A percentile compares a stretch with the other conserved stretches of the same genome.
phyloP scores from a whole-genome alignment of 1,140 invertebrate genomes.

The Lycorma delicatula region DNA sequence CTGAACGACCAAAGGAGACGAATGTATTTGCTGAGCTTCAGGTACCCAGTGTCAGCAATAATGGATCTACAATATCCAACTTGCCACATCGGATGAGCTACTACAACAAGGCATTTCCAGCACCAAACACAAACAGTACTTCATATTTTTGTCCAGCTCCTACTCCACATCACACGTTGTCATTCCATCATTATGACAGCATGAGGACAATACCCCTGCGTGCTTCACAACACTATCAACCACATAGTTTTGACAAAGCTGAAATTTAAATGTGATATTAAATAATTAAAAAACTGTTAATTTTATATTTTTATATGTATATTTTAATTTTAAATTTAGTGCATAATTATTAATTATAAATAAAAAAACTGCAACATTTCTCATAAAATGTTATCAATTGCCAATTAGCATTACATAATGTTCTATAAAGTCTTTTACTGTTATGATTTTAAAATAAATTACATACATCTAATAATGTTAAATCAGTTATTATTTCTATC shows the following conservation, averaged over 20 bases:
- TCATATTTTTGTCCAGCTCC: slow-evolving; percentile 25
- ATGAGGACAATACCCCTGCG: slow-evolving; percentile 9
- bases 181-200: not conserved
- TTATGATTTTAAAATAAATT: too few relatives aligned
- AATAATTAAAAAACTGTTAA: too few relatives aligned
- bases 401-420: too few relatives aligned
- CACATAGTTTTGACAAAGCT: slow-evolving; percentile 24
- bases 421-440: too few relatives aligned
- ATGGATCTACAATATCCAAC: slow-evolving; percentile 18
- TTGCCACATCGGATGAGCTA: slow-evolving; percentile 18
- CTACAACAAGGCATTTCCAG: slow-evolving; percentile 23
- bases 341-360: too few relatives aligned
- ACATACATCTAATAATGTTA: too few relatives aligned
- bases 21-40: slow-evolving; percentile 19
- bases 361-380: too few relatives aligned
- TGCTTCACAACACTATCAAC: slow-evolving; percentile 20
- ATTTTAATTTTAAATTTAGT: too few relatives aligned
- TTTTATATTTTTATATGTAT: too few relatives aligned
- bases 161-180: slow-evolving; percentile 10
- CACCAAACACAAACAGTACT: slow-evolving; percentile 1
- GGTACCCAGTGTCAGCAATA: slow-evolving; percentile 23
- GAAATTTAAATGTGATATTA: slow-evolving; percentile 22
- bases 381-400: too few relatives aligned
- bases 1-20: slow-evolving; percentile 5
- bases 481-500: too few relatives aligned